phyloP scores from a whole-genome alignment of 1,140 invertebrate species.

The Drosophila trapezifrons region DNA sequence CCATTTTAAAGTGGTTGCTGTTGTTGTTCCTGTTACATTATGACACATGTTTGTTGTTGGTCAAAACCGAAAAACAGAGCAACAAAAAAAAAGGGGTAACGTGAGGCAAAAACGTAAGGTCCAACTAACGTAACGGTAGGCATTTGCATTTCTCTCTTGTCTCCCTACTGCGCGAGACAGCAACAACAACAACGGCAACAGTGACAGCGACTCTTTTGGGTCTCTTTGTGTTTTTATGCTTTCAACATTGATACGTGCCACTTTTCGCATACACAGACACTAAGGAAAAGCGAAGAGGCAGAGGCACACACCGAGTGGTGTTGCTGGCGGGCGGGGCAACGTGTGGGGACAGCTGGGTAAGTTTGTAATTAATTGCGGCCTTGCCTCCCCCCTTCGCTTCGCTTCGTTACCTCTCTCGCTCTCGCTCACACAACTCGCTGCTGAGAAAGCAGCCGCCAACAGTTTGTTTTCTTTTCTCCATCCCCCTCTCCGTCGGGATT shows the following conservation, averaged over 20 bases:
- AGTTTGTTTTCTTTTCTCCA: conserved; percentile 48
- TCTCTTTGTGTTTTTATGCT: conserved; percentile 68
- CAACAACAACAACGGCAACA: conserved; percentile 1
- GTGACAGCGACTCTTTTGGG: conserved; percentile 23
- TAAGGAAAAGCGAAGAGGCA: conserved; percentile 12
- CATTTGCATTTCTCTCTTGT: conserved; percentile 33
- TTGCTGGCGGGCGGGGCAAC: conserved; percentile 13
- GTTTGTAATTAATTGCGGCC: conserved; percentile 81
- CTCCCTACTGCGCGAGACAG: conserved; percentile 14
- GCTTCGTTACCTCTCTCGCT: conserved; percentile 7
- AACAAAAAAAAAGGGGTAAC: not conserved
- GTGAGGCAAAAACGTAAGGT: conserved; percentile 7
- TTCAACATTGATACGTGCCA: conserved; percentile 80
- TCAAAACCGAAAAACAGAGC: conserved; percentile 3
- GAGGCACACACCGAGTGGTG: conserved; percentile 2
- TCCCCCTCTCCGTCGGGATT: conserved; percentile 33
- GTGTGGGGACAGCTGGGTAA: conserved; percentile 69
- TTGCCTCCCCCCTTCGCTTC: conserved; percentile 53
- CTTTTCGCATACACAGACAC: conserved; percentile 53
- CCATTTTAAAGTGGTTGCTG: conserved; percentile 1
- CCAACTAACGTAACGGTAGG: conserved; percentile 21
- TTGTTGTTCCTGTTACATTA: not conserved
- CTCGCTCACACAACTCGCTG: not conserved
- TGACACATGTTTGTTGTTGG: conserved; percentile 9
- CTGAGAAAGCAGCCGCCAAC: conserved; percentile 41